A percentile compares a stretch with the other conserved stretches of the same genome.
Conservation (phyloP, 2,797 vertebrate genomes). For the Tenualosa ilisha region DNA sequence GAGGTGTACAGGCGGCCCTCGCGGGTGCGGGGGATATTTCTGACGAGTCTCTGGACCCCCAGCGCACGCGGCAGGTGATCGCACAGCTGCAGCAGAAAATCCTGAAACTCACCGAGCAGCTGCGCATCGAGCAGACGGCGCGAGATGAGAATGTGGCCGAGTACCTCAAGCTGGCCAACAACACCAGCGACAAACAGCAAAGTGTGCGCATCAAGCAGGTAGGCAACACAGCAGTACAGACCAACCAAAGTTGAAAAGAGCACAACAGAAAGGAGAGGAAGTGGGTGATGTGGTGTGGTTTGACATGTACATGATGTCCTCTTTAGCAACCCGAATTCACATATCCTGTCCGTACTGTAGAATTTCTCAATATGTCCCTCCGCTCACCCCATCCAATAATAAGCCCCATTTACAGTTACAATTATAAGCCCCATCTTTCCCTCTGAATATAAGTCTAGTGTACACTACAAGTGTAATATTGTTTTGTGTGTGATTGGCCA, state of each 20-base stretch:
- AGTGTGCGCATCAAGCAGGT: conserved; percentile 92
- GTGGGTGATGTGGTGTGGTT: too few species aligned
- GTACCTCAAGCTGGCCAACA: conserved; percentile 94
- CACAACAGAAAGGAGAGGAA: too few species aligned
- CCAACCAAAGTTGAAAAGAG: not conserved
- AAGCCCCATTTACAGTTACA: too few species aligned
- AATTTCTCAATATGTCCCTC: not conserved
- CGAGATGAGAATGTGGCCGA: conserved; percentile 95
- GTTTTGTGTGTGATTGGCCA: not conserved
- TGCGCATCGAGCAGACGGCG: conserved; percentile 96
- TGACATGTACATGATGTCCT: too few species aligned
- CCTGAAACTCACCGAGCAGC: conserved; percentile 94
- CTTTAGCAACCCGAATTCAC: too few species aligned
- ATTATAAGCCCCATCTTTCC: not conserved
- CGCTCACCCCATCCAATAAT: not conserved
- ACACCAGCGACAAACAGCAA: conserved; percentile 91
- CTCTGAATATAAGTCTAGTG: not conserved
- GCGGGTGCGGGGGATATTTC: conserved; percentile 83
- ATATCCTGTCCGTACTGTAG: too few species aligned
- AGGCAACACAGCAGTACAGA: not conserved
- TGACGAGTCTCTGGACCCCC: conserved; percentile 87
- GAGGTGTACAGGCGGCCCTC: conserved; percentile 75
- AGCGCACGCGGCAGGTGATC: conserved; percentile 93
- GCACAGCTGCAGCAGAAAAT: conserved; percentile 97
- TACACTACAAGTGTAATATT: not conserved